Percentiles rank a stretch among this genome's conserved stretches.
Conservation (phyloP, 2,797 vertebrate species). For the Trichosurus vulpecula region DNA sequence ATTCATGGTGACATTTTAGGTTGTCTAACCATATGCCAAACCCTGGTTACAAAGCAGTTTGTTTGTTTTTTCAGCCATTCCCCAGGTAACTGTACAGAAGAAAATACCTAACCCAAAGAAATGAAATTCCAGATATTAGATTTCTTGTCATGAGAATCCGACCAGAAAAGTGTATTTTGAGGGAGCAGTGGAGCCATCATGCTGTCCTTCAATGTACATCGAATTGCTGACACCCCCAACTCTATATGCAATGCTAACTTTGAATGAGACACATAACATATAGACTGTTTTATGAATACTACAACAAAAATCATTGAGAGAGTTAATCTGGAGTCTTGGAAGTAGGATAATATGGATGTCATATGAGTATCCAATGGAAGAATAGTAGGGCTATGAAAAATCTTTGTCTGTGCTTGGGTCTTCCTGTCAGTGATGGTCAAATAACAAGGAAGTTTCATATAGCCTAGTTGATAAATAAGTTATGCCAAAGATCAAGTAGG, state of each 20-base stretch:
- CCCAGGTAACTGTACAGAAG: background rate
- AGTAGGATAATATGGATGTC: background rate
- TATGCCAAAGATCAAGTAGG: background rate
- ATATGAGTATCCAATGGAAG: background rate
- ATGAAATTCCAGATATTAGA: background rate
- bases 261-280: background rate
- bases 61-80: background rate
- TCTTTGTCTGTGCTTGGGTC: background rate
- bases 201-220: background rate
- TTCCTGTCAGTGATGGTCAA: background rate
- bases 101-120: background rate
- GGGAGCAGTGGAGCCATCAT: background rate
- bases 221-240: background rate
- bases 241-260: background rate
- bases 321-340: background rate
- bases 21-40: background rate
- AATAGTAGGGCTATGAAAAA: background rate
- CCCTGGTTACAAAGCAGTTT: background rate
- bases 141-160: background rate
- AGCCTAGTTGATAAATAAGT: background rate
- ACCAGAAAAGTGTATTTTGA: background rate
- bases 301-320: background rate
- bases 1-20: background rate
- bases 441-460: background rate
- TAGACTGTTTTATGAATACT: background rate